Base-by-base conservation (phyloP, 2,797 vertebrate species). In the Gobio occitaniae region DNA sequence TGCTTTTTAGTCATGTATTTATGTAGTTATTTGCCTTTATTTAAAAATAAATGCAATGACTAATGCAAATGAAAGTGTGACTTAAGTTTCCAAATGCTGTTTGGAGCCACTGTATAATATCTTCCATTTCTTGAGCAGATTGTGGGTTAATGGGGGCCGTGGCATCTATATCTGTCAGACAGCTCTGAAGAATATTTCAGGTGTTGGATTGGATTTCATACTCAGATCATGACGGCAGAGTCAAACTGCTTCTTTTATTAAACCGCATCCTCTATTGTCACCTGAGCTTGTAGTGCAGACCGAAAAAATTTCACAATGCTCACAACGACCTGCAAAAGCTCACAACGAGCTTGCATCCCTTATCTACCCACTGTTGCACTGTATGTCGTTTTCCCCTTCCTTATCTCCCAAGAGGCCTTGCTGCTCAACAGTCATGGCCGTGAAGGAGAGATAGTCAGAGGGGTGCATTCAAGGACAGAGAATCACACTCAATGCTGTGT, bases 361-460 rank as follows among this genome's bases (percentile, higher is more conserved):
- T 71, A 38, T 83, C 50, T 48, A 50, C 16, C 13, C 9, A 1
- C 81, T 63, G 50, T 59, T 78, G 74, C n/a, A 68, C 59, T 9
- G 32, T 21, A 38, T 76, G 36, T 66, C 13, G 12, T 69, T 78
- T 66, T 52, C 36, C 19, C 4, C 2, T 44, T 56, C 6, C 83
- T 71, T 84, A 84, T 84, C 76, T 84, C 66, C 41, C 52, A 71
- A 44, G 75, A 84, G 83, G 52, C 83, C 76, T 79, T 63, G 83
- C 75, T 59, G 65, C 66, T 41, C 38, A 78, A 69, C 83, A 84
- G 66, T 66, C 83, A 78, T 59, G 74, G 48, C 82, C 82, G 52
- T 41, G 63, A 61, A 44, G 82, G 16, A 69, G 63, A 77, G 82
- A 84, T 59, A 59, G 36, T 54, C 32, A 25, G 50, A 84, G 74